phyloP scores from a whole-genome alignment of 64 coral and sea anemone species.

The Montipora foliosa region DNA sequence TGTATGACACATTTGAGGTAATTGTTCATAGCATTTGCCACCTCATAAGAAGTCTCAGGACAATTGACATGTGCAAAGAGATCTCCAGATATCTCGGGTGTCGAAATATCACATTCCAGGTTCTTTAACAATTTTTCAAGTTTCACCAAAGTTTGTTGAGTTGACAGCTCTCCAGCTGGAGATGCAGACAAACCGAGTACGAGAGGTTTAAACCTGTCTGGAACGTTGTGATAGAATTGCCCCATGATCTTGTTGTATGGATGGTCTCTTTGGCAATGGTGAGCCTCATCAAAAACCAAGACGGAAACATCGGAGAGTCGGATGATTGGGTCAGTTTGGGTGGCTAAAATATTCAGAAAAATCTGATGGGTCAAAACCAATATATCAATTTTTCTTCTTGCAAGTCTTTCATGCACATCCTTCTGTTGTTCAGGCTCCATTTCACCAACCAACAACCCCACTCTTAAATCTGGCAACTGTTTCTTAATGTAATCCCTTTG shows the following conservation, averaged over 20 bases:
- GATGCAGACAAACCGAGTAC: slow-evolving; percentile 90
- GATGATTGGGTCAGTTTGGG: slow-evolving; percentile 50
- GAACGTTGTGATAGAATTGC: slow-evolving; percentile 19
- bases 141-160: slow-evolving; percentile 64
- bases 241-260: slow-evolving; percentile 89
- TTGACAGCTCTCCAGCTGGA: slow-evolving; percentile 66
- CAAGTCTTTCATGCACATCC: slow-evolving; percentile 76
- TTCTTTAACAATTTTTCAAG: slow-evolving; percentile 65
- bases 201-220: slow-evolving; percentile 76
- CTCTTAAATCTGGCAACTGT: slow-evolving; percentile 64
- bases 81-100: slow-evolving; percentile 67
- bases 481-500: slow-evolving; percentile 83
- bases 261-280: slow-evolving; percentile 89
- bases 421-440: slow-evolving; percentile 61
- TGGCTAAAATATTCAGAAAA: slow-evolving; percentile 78
- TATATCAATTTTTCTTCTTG: slow-evolving; percentile 72
- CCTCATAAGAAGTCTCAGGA: slow-evolving; percentile 53
- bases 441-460: slow-evolving; percentile 74
- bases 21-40: slow-evolving; percentile 36
- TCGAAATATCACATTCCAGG: slow-evolving; percentile 52
- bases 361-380: slow-evolving; percentile 94
- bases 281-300: slow-evolving; percentile 91
- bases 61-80: slow-evolving; percentile 64
- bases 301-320: slow-evolving; percentile 76
- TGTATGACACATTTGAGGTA: slow-evolving; percentile 21